Evolutionary conservation across 2,797 vertebrate genomes (phyloP), one percentile per base, ranked within the genome.

Genomic region (Morelia viridis): DNA sequence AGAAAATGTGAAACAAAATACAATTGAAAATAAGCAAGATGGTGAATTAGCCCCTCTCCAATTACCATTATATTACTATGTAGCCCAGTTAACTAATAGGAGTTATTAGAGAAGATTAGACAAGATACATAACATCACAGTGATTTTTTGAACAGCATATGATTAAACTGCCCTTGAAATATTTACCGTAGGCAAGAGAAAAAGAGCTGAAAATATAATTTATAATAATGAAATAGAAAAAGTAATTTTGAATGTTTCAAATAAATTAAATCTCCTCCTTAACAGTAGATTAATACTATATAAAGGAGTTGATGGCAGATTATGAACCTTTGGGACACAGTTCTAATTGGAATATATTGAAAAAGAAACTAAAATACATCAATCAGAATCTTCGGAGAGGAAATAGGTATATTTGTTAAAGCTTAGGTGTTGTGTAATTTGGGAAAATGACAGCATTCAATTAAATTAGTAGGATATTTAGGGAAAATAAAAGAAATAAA

Each of bases 111-210:
- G 61, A 56, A 53, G 41, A 64, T 46, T 17, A 87, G 26, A 76
- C 26, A n/a, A 91, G 31, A 71, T 58, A 76, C 60, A 31, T 86
- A 58, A 71, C 4, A 22, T 57, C n/a, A 41, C 19, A 35, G 10
- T 90, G 80, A 90, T 90, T 28, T 31, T 90, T 90, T 90, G 17
- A 84, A 62, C 46, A 71, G 31, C 28, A 61, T 28, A 22, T 11
- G 13, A 31, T 86, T 86, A 76, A 88, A 80, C 60, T 61, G 13
- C 46, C 24, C n/a, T 31, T 31, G 46, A 80, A 92, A 28, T 83
- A 92, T 92, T 92, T 88, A 88, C 58, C 50, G 6, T 60, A 53
- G 46, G 46, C n/a, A 35, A 88, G 58, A 56, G 35, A 26, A 84
- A 92, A 41, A 83, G 46, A 62, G n/a, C 6, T 31, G 46, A 83